Evolutionary conservation across 2,888 invertebrate species (phyloP).

Genomic region (Pantelozetes paolii): DNA sequence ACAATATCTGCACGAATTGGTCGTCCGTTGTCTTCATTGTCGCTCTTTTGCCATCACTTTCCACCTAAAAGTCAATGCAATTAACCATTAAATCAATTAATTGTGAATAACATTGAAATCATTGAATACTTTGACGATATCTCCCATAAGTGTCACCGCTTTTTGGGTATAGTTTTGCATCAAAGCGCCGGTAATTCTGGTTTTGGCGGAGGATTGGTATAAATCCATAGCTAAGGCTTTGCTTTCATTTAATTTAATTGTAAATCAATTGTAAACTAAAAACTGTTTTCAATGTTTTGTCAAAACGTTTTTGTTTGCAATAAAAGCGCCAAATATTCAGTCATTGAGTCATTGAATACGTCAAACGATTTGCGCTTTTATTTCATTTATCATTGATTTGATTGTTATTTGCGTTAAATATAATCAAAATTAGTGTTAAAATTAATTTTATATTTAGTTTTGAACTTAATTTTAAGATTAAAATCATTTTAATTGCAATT

Average conservation of each 20-base stretch:
- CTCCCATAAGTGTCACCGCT: conserved; percentile 19
- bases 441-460: no score
- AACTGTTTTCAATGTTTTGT: neutral
- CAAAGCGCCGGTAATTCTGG: conserved; percentile 30
- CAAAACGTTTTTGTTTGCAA: no score
- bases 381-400: no score
- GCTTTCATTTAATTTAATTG: neutral
- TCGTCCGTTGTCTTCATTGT: conserved; percentile 37
- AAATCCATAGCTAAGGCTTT: neutral
- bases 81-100: neutral
- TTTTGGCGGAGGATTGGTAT: neutral
- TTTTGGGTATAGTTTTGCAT: conserved; percentile 26
- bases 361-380: no score
- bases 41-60: conserved; percentile 32
- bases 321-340: conserved; percentile 1
- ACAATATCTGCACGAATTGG: conserved; percentile 23
- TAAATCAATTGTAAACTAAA: neutral
- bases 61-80: neutral
- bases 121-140: conserved; percentile 11
- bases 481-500: no score
- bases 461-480: no score
- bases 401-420: no score
- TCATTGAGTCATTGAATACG: neutral
- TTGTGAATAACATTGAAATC: neutral
- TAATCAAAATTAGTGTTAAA: no score